Conservation (phyloP, 2,113 vertebrate species). For the Spea bombifrons region DNA sequence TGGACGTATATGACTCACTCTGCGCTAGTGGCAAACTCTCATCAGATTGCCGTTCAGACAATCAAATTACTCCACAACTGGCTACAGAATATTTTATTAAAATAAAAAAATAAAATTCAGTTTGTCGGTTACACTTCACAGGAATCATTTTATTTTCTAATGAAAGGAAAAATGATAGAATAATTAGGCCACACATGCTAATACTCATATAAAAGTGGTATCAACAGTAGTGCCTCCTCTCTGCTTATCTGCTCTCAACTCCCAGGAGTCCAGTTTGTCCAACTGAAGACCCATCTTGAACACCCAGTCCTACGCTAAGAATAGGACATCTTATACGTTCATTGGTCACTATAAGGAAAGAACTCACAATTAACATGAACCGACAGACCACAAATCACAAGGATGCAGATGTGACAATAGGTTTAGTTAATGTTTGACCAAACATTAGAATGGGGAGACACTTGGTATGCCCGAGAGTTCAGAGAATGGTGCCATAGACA, state of each 20-base stretch:
- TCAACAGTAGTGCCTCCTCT: too few relatives aligned
- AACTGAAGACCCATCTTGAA: neutral
- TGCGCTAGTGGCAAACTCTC: slow-evolving; percentile 2
- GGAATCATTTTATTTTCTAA: neutral
- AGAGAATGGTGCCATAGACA: too few relatives aligned
- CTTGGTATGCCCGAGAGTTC: too few relatives aligned
- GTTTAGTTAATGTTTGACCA: too few relatives aligned
- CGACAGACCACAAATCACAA: too few relatives aligned
- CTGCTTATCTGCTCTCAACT: neutral
- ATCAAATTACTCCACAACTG: slow-evolving; percentile 34
- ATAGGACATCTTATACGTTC: too few relatives aligned
- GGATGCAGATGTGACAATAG: too few relatives aligned
- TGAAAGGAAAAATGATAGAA: neutral
- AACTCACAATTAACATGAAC: too few relatives aligned
- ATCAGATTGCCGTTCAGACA: slow-evolving; percentile 19
- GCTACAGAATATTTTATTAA: slow-evolving; percentile 8
- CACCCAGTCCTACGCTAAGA: too few relatives aligned
- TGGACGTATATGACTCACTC: slow-evolving; percentile 36
- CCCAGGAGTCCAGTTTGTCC: neutral
- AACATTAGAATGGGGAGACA: too few relatives aligned
- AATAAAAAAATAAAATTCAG: too few relatives aligned
- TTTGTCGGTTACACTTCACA: neutral
- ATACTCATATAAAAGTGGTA: neutral
- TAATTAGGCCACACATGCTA: neutral
- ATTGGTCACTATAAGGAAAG: too few relatives aligned